Evolutionary conservation across 1,140 invertebrate genomes (phyloP), one percentile per base, ranked within the genome.

Genomic region (Magallana ariakensis): DNA sequence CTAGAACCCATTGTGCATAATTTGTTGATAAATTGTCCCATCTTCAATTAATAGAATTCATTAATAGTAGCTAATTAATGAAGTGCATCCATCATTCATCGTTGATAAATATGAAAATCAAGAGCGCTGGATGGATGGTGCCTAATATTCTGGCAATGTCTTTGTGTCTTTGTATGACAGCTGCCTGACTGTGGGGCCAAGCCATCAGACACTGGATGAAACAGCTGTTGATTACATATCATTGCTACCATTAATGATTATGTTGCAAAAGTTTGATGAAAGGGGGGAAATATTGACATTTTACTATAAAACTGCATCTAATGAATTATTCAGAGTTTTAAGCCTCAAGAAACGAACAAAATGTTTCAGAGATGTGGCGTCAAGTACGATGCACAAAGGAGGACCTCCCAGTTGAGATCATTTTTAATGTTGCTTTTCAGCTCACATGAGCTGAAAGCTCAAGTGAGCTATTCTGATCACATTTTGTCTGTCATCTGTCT

Each of bases 151-250:
- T 60, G 58, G 7, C 16, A 60, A 15, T 75, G 22, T 75, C 66
- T 75, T 75, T 75, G 66, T 75, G 11, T 33, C 33, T 46, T 46
- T 46, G 2, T 13, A 2, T 6, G 33, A 26, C 66, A 75, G 66
- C 19, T 75, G 66, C 22, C 26, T 22, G 19, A 22, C 22, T 7
- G 66, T 9, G 22, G 13, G 19, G 4, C 33, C 33, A 75, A 75
- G 33, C 33, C 33, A 26, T 75, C 9, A 26, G 9, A 26, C 22
- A 9, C 33, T 62, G 22, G 33, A 46, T 46, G 33, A 10, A 46
- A 75, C 26, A 75, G 66, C 66, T 75, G 66, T 75, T 75, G 22
- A 19, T 75, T 75, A 75, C 22, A 75, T 60, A 16, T 46, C 33
- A 46, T 46, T 46, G 58, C 58, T 60, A 13, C 6, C 15, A 60